phyloP scores from a whole-genome alignment of 2,113 vertebrate species.

The Passerina amoena region DNA sequence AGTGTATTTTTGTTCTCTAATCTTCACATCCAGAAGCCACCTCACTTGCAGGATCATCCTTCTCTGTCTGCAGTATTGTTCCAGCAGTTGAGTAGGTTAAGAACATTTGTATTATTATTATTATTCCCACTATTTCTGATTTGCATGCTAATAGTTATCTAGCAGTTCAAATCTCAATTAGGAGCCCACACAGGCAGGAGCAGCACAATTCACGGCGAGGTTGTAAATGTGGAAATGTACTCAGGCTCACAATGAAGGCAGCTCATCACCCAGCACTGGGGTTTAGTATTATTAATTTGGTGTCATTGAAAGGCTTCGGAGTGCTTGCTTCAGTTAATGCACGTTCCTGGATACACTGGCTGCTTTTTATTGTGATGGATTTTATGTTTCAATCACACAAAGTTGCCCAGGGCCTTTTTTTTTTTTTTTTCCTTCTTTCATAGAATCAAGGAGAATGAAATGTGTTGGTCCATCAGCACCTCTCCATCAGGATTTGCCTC shows the following conservation, averaged over 20 bases:
- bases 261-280: background rate
- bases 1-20: background rate
- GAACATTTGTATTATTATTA: background rate
- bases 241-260: slow-evolving; percentile 2
- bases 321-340: background rate
- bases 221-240: background rate
- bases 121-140: slow-evolving; percentile 22
- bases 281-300: background rate
- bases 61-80: background rate
- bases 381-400: background rate
- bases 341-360: background rate
- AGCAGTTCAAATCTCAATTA: slow-evolving; percentile 23
- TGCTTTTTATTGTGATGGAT: background rate
- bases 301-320: background rate
- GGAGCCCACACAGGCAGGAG: slow-evolving; percentile 8
- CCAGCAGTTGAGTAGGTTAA: slow-evolving; percentile 8
- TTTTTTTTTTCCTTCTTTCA: background rate
- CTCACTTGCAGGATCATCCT: background rate
- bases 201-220: background rate
- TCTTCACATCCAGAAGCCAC: background rate
- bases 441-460: background rate
- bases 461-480: background rate
- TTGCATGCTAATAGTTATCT: slow-evolving; percentile 23
- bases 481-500: background rate
- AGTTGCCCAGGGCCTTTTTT: background rate